Evolutionary conservation across 1,140 invertebrate species (phyloP), one percentile per base, ranked within the genome.

Genomic region (Lucilia sericata): DNA sequence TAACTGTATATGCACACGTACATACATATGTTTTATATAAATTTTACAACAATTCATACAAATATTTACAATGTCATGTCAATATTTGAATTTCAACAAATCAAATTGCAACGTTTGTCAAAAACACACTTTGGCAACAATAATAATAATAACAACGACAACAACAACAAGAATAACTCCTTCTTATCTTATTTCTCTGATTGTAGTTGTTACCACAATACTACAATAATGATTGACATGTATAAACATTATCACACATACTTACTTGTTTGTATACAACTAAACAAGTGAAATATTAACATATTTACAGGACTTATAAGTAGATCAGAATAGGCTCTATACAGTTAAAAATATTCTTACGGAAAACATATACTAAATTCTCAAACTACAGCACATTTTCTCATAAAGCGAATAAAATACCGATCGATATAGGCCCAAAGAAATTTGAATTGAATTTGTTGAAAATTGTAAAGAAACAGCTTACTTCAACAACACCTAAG

Each of bases 31-130:
- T 30, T 30, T 30, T 30, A 3, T n/a, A 21, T 70, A 42, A 42
- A 10, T 42, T 42, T 7, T 42, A 42, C 42, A 42, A 70, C 65
- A 12, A 70, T 21, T 70, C 19, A 70, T 21, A 10, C 65, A 70
- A 70, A 70, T 70, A 70, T 76, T 49, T 80, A 25, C 76, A 80
- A 80, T 80, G 76, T 80, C 76, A 49, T 51, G 76, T 80, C 76
- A 80, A 80, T 80, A 80, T 80, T 80, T 80, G 76, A 49, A 78
- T 78, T 78, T 78, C 3, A 78, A 49, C 76, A 80, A 80, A 80
- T 80, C 76, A 80, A 80, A 80, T 80, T 80, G 42, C 42, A 80
- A 80, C 42, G 42, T 49, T 49, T 51, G 76, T 80, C 76, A 80
- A 80, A 47, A 51, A 51, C 76, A 80, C 47, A 78, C 42, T 78